Evolutionary conservation across 2,113 vertebrate species (phyloP).

Genomic region (Neoarius graeffei): DNA sequence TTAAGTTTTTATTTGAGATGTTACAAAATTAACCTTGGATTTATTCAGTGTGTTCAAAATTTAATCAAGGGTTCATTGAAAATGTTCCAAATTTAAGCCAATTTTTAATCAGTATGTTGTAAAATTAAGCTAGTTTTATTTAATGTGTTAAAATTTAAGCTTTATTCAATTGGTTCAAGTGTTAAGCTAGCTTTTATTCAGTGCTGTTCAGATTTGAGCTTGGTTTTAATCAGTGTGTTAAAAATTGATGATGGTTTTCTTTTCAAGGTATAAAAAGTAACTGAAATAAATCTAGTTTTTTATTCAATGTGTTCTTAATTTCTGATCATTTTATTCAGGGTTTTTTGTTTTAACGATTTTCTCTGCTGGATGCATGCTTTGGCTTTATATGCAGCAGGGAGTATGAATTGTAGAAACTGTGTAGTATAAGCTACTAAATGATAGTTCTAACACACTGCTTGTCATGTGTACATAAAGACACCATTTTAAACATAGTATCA

Average conservation of each 20-base stretch:
- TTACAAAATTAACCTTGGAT: too few species aligned
- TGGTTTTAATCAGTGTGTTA: background rate
- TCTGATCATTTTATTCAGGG: too few species aligned
- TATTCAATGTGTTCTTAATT: background rate
- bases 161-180: background rate
- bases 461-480: background rate
- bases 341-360: background rate
- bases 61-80: too few species aligned
- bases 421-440: background rate
- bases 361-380: background rate
- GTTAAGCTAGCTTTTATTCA: background rate
- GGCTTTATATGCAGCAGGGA: background rate
- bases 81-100: too few species aligned
- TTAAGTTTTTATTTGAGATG: too few species aligned
- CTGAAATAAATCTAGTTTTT: background rate
- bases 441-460: background rate
- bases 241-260: background rate
- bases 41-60: too few species aligned
- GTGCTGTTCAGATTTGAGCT: background rate
- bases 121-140: background rate
- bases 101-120: too few species aligned
- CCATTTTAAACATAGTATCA: background rate
- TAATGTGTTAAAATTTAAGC: background rate
- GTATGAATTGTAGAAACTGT: background rate
- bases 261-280: too few species aligned